Evolutionary conservation across 2,113 vertebrate genomes (phyloP).

Genomic region (Hypomesus transpacificus): DNA sequence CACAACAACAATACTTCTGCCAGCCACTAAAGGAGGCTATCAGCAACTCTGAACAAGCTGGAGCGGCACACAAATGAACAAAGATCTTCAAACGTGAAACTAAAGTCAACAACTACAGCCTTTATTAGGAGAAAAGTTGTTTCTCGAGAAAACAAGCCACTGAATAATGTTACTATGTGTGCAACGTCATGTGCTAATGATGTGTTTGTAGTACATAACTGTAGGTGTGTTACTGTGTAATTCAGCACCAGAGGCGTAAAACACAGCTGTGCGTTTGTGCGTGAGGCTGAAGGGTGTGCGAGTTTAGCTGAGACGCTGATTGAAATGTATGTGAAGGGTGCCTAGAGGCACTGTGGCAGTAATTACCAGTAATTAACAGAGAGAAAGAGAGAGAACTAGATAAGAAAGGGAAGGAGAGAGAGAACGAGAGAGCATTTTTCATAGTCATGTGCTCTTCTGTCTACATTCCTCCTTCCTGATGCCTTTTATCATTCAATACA

Average conservation of each 20-base stretch:
- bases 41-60: too few species aligned
- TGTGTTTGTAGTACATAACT: neutral
- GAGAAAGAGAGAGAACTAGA: neutral
- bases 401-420: too few species aligned
- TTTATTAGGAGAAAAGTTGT: too few species aligned
- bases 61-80: too few species aligned
- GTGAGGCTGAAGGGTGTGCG: too few species aligned
- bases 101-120: too few species aligned
- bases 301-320: neutral
- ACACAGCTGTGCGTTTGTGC: neutral
- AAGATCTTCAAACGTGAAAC: too few species aligned
- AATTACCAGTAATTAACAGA: neutral
- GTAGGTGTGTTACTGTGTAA: neutral
- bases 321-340: neutral
- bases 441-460: neutral
- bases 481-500: too few species aligned
- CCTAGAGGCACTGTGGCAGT: neutral
- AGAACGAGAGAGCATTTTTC: too few species aligned
- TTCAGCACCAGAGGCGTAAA: neutral
- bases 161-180: neutral
- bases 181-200: neutral
- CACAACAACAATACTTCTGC: too few species aligned
- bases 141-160: neutral
- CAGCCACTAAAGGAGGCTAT: too few species aligned
- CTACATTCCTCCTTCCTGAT: neutral